phyloP scores from a whole-genome alignment of 2,113 vertebrate genomes.

The Raja brachyura region DNA sequence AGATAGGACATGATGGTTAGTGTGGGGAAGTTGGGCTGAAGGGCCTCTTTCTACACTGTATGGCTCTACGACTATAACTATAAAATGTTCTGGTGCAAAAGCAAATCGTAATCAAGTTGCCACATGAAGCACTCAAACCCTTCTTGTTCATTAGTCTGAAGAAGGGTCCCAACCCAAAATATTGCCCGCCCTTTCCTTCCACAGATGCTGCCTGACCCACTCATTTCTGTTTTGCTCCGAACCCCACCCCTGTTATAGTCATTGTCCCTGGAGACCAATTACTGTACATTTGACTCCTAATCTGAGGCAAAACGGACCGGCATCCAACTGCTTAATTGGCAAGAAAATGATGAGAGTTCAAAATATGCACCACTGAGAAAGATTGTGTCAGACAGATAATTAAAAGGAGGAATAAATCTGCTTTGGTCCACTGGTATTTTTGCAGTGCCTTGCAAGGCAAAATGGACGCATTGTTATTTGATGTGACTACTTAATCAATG shows the following conservation, averaged over 20 bases:
- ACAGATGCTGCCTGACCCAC: no score
- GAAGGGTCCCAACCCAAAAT: no score
- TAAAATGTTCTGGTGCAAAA: no score
- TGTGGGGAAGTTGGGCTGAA: no score
- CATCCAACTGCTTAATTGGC: conserved; percentile 19
- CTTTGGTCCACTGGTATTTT: not conserved
- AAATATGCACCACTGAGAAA: not conserved
- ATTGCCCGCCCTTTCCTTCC: no score
- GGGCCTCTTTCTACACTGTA: no score
- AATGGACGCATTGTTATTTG: not conserved
- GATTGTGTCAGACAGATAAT: conserved; percentile 11
- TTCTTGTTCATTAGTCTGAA: no score
- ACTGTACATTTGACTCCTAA: conserved; percentile 2
- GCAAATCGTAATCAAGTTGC: no score
- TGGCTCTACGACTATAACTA: no score
- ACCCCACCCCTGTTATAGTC: not conserved
- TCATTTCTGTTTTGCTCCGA: no score
- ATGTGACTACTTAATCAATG: not conserved
- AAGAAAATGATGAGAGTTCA: conserved; percentile 1
- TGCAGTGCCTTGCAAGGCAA: not conserved
- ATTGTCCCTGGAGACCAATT: not conserved
- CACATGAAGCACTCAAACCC: no score
- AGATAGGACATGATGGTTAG: no score
- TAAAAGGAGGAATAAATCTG: not conserved
- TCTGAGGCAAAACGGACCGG: not conserved